Base-by-base conservation (phyloP, 2,797 vertebrate species). In the Rhynchotus rufescens region DNA sequence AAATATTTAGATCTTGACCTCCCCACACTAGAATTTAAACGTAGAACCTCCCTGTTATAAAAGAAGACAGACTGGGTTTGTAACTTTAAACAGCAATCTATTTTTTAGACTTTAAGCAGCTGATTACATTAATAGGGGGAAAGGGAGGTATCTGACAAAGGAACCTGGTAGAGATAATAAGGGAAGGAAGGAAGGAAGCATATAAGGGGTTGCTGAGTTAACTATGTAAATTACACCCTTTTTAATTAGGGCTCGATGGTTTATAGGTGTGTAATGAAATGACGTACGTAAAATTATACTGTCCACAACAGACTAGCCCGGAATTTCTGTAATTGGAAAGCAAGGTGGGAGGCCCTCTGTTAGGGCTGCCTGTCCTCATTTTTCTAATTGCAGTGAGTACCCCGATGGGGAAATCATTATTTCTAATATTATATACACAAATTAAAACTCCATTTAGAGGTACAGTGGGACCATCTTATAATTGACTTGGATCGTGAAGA, bases 391-490 rank as follows among this genome's bases (percentile, higher is more conserved):
- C 95, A 95, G 83, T 90, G 91, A 97, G 85, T 93, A 79, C 73
- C 92, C 94, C 92, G 73, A n/a, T 90, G 95, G 95, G 96, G 95
- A 86, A 86, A 87, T 71, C 40, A 84, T 93, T 95, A 84, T 94
- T 96, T 96, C 95, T 97, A 90, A 92, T 96, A 95, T 96, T 94
- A 94, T 90, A 92, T 84, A 94, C 94, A 96, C 97, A 97, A 96
- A 97, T 98, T 97, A 98, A 97, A 97, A 92, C 93, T 96, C 93
- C 89, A 94, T 97, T 96, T 96, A 92, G 92, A 90, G 75, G 87
- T 96, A 80, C 85, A 88, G 88, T 89, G 88, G 95, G 95, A 96
- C 95, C 67, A 51, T 90, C 80, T 91, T 86, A 75, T 97, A 97
- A 97, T 91, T 97, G 97, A 96, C 95, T 97, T 96, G 95, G 94